Conservation (phyloP, 2,888 invertebrate genomes). For the Willowsia nigromaculata region DNA sequence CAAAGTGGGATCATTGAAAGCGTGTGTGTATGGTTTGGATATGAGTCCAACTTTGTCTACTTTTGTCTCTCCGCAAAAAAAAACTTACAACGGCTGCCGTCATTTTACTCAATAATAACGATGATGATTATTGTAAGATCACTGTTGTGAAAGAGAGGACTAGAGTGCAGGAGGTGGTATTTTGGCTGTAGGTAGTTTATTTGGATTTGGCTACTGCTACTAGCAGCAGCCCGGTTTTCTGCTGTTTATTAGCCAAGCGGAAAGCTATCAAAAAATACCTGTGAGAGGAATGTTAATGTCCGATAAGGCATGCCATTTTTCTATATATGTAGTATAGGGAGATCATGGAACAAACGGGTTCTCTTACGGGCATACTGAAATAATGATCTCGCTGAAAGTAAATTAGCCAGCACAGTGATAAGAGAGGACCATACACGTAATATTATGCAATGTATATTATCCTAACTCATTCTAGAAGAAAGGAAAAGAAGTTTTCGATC, state of each 20-base stretch:
- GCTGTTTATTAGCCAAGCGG: background rate
- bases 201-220: background rate
- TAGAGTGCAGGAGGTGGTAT: background rate
- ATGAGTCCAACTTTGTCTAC: background rate
- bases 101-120: background rate
- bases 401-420: background rate
- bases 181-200: background rate
- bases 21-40: background rate
- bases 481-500: background rate
- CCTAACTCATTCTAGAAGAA: background rate
- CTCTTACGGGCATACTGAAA: background rate
- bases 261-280: slow-evolving; percentile 47
- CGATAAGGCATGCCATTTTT: slow-evolving; percentile 36
- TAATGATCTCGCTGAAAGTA: background rate
- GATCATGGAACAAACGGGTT: slow-evolving; percentile 1
- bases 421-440: background rate
- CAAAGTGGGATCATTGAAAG: slow-evolving; percentile 53
- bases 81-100: background rate
- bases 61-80: slow-evolving; percentile 20
- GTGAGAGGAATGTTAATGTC: slow-evolving; percentile 58
- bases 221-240: background rate
- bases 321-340: background rate
- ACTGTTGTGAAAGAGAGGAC: background rate
- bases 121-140: background rate
- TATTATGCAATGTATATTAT: background rate